Evolutionary conservation across 2,113 vertebrate genomes (phyloP).

Genomic region (Microcebus tavaratra): DNA sequence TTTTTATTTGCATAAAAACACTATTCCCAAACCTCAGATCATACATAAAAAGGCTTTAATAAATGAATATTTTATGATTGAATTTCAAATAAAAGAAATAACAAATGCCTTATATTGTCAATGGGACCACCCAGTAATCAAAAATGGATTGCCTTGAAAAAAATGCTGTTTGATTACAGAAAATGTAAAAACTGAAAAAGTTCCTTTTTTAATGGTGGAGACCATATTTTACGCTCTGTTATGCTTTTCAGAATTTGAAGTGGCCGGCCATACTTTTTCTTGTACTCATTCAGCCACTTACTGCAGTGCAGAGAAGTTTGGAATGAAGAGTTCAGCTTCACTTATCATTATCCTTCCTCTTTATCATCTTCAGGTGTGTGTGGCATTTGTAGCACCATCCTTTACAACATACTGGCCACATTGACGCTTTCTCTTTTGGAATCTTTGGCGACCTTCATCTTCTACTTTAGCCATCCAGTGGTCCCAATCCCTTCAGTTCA

Average conservation of each 20-base stretch:
- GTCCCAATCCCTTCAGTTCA: background rate
- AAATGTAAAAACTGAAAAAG: background rate
- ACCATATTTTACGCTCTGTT: background rate
- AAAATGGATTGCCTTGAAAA: background rate
- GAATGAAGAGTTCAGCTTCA: background rate
- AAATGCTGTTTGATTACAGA: background rate
- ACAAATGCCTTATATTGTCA: background rate
- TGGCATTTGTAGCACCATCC: background rate
- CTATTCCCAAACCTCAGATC: background rate
- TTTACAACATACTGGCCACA: background rate
- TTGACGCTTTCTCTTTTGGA: background rate
- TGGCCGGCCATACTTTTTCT: background rate
- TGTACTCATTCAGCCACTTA: background rate
- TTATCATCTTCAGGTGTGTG: background rate
- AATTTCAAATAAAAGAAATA: constrained; percentile 33
- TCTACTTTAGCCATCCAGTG: background rate
- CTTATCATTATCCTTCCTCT: background rate
- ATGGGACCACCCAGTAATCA: background rate
- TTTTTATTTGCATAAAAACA: constrained; percentile 10
- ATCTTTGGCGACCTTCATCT: background rate
- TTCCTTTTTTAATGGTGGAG: background rate
- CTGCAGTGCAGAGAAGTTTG: background rate
- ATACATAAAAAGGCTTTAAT: background rate
- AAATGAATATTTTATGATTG: background rate
- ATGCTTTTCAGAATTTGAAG: background rate